Conservation (phyloP, 2,797 vertebrate genomes). For the Peromyscus nudipes region DNA sequence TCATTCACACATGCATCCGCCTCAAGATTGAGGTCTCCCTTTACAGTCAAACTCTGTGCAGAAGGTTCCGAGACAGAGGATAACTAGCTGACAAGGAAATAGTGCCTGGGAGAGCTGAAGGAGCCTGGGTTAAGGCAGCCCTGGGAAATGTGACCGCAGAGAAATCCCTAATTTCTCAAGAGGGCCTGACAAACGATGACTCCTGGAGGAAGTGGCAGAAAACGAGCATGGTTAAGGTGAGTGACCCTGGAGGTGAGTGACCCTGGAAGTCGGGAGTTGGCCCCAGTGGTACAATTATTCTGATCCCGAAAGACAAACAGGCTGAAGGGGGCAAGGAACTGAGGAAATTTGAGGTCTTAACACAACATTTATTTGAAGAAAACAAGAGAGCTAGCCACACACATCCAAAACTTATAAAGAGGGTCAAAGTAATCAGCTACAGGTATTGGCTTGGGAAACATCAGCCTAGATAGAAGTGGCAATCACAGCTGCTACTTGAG, state of each 20-base stretch:
- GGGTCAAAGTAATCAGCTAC: neutral
- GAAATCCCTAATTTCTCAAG: constrained; percentile 6
- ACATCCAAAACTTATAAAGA: neutral
- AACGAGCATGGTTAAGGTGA: neutral
- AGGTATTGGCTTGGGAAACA: neutral
- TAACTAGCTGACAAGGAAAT: neutral
- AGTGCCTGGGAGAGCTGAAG: neutral
- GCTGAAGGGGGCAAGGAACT: neutral
- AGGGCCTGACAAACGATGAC: neutral
- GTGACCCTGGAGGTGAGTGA: too few species aligned
- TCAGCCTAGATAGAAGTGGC: neutral
- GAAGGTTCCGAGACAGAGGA: constrained; percentile 10
- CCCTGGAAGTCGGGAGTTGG: neutral
- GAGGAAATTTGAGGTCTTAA: constrained; percentile 32
- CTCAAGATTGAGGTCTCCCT: neutral
- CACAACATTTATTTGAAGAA: neutral
- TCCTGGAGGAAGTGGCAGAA: neutral
- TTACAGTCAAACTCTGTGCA: neutral
- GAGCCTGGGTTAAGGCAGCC: neutral
- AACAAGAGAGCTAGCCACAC: neutral
- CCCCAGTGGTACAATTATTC: neutral
- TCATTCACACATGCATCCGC: neutral
- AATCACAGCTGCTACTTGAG: neutral
- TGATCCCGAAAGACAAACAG: neutral
- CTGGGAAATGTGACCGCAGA: constrained; percentile 3